Evolutionary conservation across 2,888 invertebrate species (phyloP), one percentile per base, ranked within the genome.

Genomic region (Zhuqinia jingwanae): DNA sequence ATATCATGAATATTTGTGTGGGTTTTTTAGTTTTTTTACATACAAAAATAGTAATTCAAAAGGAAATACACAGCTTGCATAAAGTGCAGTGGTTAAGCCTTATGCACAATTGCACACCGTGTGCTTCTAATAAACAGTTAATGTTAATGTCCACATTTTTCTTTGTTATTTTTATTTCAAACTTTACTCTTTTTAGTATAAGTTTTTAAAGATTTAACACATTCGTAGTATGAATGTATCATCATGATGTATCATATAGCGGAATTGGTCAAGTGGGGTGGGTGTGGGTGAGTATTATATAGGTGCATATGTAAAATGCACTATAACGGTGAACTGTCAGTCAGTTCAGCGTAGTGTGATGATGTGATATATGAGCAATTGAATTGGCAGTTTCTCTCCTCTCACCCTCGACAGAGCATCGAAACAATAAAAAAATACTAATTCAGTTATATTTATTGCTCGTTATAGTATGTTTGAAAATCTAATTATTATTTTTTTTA

Each of bases 361-460:
- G 36, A 36, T 36, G 36, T 36, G 36, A 36, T 36, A 36, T 36
- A 36, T 36, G 36, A 36, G 36, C 36, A 36, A 36, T 36, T 36
- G 36, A 36, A 36, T 36, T 36, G 36, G 36, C 36, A 36, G 36
- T 36, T 36, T 36, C 36, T 36, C 36, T 36, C 3, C 36, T 36
- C 8, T 53, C 36, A 53, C n/a, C 15, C 15, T 53, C 17, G 6
- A 6, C 5, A 53, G 53, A n/a, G 53, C 53, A n/a, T 17, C 5
- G 6, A n/a, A 30, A 60, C 27, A 25, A 5, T n/a, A 58, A 25
- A 1, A 22, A 60, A 25, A 60, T 27, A 36, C 36, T 36, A 30
- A 30, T 27, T 60, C 60, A 30, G 60, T 60, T 60, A 58, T 22
- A 22, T n/a, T 53, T 53, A 56, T 30, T 60, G 60, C 25, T 58